phyloP scores from a whole-genome alignment of 2,113 vertebrate genomes.

The Conger conger region DNA sequence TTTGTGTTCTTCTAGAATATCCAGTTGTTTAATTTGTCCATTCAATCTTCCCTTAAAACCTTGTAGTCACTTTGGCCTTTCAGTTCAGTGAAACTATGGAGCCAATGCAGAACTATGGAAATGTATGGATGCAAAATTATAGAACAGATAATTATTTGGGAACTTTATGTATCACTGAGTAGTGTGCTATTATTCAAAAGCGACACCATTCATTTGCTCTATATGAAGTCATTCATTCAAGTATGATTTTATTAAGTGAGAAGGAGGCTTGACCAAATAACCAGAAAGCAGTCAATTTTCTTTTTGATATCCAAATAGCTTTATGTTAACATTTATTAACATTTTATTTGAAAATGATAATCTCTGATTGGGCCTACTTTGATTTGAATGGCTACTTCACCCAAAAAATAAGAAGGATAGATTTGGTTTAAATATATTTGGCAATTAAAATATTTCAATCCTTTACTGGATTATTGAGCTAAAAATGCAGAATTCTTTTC shows the following conservation, averaged over 20 bases:
- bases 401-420: too few relatives aligned
- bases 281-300: background rate
- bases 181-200: background rate
- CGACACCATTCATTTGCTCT: background rate
- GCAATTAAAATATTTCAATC: too few relatives aligned
- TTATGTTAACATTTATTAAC: background rate
- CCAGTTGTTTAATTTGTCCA: background rate
- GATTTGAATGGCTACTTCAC: too few relatives aligned
- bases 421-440: too few relatives aligned
- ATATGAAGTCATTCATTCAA: background rate
- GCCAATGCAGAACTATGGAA: background rate
- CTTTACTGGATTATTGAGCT: background rate
- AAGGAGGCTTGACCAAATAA: background rate
- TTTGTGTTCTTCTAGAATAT: background rate
- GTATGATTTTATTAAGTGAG: background rate
- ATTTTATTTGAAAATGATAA: too few relatives aligned
- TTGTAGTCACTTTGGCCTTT: background rate
- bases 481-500: background rate
- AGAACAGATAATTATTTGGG: background rate
- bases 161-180: background rate
- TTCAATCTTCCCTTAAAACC: background rate
- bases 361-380: too few relatives aligned
- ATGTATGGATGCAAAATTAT: background rate
- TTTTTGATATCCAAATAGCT: too few relatives aligned
- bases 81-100: background rate